A percentile compares a stretch with the other conserved stretches of the same genome.
These are phyloP conservation scores for Megastigmus dorsalis DNA, from an alignment of 2,888 invertebrate species.

Conservation along the genomic window DNA sequence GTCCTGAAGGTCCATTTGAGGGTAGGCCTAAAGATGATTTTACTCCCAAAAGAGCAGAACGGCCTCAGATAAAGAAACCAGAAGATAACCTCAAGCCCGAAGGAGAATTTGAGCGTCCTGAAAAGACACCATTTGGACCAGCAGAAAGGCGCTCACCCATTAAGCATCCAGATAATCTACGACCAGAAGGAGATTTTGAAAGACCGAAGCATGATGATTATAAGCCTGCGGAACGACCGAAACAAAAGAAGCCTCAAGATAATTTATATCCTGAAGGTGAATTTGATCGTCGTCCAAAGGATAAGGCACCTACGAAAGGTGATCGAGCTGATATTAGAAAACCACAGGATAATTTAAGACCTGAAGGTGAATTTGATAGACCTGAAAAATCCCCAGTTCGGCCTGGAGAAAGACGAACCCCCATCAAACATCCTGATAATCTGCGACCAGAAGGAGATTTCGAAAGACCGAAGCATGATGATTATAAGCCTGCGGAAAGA, in stretches of 20 bases:
- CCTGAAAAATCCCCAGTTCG: slow-evolving; percentile 73
- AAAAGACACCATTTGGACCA: slow-evolving; percentile 69
- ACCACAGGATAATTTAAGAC: slow-evolving; percentile 68
- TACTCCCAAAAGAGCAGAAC: slow-evolving; percentile 72
- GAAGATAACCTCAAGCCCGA: slow-evolving; percentile 78
- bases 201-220: slow-evolving; percentile 67
- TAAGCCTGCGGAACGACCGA: slow-evolving; percentile 62
- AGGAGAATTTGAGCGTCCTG: slow-evolving; percentile 76
- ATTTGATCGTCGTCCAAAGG: slow-evolving; percentile 73
- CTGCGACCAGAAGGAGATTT: slow-evolving; percentile 78
- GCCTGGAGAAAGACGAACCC: slow-evolving; percentile 74
- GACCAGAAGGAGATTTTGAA: slow-evolving; percentile 75
- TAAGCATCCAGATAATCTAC: slow-evolving; percentile 75
- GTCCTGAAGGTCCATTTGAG: slow-evolving; percentile 72
- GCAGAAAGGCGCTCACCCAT: slow-evolving; percentile 73
- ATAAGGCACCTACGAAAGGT: slow-evolving; percentile 57
- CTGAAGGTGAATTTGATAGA: slow-evolving; percentile 71
- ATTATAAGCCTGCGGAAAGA: slow-evolving; percentile 77
- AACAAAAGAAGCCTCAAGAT: slow-evolving; percentile 71
- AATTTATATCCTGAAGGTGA: slow-evolving; percentile 75
- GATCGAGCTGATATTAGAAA: slow-evolving; percentile 68
- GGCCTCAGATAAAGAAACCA: slow-evolving; percentile 74
- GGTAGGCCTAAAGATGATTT: slow-evolving; percentile 69
- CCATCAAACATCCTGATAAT: slow-evolving; percentile 74
- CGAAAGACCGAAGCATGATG: slow-evolving; percentile 71